Base-by-base conservation (phyloP, 1,140 invertebrate genomes). In the Drosophila rufa region DNA sequence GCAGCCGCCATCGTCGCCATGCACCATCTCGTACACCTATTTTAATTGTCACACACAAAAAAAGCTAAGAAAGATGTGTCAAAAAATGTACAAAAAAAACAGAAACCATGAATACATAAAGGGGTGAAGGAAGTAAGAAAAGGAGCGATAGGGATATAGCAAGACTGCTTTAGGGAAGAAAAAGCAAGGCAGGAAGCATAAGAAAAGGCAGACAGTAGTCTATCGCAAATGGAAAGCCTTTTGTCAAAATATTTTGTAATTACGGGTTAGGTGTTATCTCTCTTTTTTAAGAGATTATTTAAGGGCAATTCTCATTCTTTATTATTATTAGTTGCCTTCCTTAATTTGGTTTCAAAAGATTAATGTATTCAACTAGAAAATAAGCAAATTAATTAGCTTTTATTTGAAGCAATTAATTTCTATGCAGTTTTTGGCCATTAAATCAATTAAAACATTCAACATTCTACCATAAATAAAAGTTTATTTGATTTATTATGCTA, bases 11-110 rank as follows among this genome's bases (percentile, higher is more conserved):
- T 51, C 69, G 51, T 70, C 69, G 68, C 64, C 58, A 80, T 70
- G 79, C 79, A 74, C 55, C 80, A 69, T 80, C 84, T 80, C 83
- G 80, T 85, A 77, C 85, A 90, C 85, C 85, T 90, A 90, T 90
- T 90, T 90, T 90, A 90, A 90, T 90, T 90, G 85, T 90, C 73
- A 60, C 75, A 79, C 64, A 79, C 62, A 87, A 83, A 89, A 84
- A 62, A 80, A 56, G 55, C 43, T 8, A 45, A 62, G 19, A 66
- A 75, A 25, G 85, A 87, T 85, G 79, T 82, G 76, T 50, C 62
- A 61, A 84, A 79, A 79, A 76, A 58, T 60, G 65, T 59, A 55
- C 73, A 80, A 75, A 67, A 85, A 40, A 14, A 40, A 9, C 15
- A 17, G 14, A 40, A 67, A 43, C 48, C 57, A 47, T 50, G 65